Evolutionary conservation across 2,113 vertebrate genomes (phyloP).

Genomic region (Theristicus caerulescens): DNA sequence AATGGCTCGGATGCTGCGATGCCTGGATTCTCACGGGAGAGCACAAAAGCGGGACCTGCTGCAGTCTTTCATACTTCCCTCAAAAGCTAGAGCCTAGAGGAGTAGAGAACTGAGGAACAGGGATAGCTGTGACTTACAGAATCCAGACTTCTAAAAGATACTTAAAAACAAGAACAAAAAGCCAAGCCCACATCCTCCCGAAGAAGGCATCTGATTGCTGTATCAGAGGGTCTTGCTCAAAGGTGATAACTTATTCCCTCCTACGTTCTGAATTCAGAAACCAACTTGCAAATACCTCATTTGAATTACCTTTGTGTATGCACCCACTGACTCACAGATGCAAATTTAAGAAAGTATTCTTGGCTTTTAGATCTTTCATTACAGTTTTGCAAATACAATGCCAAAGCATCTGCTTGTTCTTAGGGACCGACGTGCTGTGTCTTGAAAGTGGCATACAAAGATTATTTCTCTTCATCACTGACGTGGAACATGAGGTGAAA

Average conservation of each 20-base stretch:
- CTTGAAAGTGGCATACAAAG: not conserved
- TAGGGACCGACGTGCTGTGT: not conserved
- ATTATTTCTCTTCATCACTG: not conserved
- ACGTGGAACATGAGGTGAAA: accelerated
- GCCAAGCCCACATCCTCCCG: not conserved
- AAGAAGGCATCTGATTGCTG: not conserved
- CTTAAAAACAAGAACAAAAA: not conserved
- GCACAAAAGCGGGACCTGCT: not conserved
- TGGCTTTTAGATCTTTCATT: not conserved
- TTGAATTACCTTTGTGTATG: not conserved
- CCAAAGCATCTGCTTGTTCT: not conserved
- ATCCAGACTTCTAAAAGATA: not conserved
- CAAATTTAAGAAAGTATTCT: not conserved
- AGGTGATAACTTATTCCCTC: not conserved
- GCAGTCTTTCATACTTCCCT: not conserved
- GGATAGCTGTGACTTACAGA: not conserved
- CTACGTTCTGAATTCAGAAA: not conserved
- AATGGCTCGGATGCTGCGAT: not conserved
- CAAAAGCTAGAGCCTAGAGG: not conserved
- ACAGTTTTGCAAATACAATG: not conserved
- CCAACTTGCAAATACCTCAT: not conserved
- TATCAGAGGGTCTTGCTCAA: not conserved
- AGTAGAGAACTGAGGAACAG: not conserved
- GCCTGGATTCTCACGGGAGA: not conserved
- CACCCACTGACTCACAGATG: not conserved